These are phyloP conservation scores for Melangyna quadrimaculata DNA, from an alignment of 2,888 invertebrate genomes.

Conservation along the genomic window DNA sequence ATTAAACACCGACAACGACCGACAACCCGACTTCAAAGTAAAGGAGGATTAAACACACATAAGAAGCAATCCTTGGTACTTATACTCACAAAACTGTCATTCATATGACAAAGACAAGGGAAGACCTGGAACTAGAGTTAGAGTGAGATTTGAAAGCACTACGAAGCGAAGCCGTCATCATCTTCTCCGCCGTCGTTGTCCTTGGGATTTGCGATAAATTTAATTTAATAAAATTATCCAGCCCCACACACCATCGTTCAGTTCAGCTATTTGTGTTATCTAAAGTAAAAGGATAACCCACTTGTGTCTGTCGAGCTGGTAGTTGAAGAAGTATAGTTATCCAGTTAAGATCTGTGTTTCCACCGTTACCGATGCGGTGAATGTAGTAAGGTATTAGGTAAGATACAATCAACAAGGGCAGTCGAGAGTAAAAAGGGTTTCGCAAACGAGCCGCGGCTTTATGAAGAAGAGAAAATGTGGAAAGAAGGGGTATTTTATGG, in stretches of 20 bases:
- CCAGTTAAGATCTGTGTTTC: slow-evolving; percentile 22
- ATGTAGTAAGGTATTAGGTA: background rate
- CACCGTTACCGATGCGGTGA: background rate
- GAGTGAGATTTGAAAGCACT: slow-evolving; percentile 60
- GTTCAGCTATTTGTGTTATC: too few relatives aligned
- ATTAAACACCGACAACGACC: slow-evolving; percentile 51
- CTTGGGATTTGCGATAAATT: slow-evolving; percentile 65
- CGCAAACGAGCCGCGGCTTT: slow-evolving; percentile 5
- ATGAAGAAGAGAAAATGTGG: background rate
- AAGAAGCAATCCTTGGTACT: slow-evolving; percentile 39
- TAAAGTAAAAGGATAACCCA: slow-evolving; percentile 56
- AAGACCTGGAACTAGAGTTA: slow-evolving; percentile 33
- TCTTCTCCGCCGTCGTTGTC: background rate
- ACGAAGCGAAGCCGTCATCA: background rate
- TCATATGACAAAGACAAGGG: slow-evolving; percentile 65
- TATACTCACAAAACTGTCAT: slow-evolving; percentile 61
- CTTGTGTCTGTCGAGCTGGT: slow-evolving; percentile 47
- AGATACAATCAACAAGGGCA: slow-evolving; percentile 26
- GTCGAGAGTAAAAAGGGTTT: slow-evolving; percentile 31
- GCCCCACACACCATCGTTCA: slow-evolving; percentile 7
- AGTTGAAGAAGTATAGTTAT: slow-evolving; percentile 51
- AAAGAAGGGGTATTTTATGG: slow-evolving; percentile 37
- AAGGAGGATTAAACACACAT: slow-evolving; percentile 9
- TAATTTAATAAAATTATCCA: slow-evolving; percentile 70
- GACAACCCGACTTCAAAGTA: background rate